Conservation (phyloP, 2,113 vertebrate species). For the Grammomys dolichurus region DNA sequence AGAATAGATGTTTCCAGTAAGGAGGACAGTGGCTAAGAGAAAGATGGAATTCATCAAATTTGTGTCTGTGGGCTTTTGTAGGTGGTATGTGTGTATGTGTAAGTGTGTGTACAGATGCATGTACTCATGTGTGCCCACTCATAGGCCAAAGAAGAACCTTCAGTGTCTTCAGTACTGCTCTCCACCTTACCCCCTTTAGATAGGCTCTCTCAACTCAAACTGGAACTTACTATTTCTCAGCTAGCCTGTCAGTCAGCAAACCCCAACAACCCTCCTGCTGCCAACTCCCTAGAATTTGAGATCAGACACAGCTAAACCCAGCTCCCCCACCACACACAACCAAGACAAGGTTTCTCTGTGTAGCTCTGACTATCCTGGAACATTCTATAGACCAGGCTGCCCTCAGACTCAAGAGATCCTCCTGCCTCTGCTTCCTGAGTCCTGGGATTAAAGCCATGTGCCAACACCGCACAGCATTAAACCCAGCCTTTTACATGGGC, state of each 20-base stretch:
- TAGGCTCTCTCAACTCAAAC: background rate
- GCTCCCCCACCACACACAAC: too few species aligned
- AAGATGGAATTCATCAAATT: background rate
- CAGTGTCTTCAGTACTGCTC: background rate
- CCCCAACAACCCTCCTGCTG: too few species aligned
- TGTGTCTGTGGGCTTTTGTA: background rate
- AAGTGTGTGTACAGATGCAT: background rate
- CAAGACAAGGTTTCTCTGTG: too few species aligned
- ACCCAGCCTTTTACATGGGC: too few species aligned
- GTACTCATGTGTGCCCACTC: background rate
- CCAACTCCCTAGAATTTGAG: too few species aligned
- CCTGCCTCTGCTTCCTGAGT: too few species aligned
- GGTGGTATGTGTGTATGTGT: background rate
- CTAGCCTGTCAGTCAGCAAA: background rate
- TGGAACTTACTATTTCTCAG: background rate
- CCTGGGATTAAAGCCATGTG: too few species aligned
- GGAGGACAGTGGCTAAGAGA: background rate
- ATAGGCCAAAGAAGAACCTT: background rate
- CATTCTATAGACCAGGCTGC: too few species aligned
- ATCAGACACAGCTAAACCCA: too few species aligned
- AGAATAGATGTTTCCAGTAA: conserved; percentile 4
- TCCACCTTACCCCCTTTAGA: background rate
- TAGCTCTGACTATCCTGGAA: too few species aligned
- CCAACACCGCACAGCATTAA: too few species aligned
- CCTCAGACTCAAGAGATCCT: too few species aligned